Percentiles rank a stretch among this genome's conserved stretches.
phyloP scores from a whole-genome alignment of 2,113 vertebrate genomes.

The Elgaria multicarinata region DNA sequence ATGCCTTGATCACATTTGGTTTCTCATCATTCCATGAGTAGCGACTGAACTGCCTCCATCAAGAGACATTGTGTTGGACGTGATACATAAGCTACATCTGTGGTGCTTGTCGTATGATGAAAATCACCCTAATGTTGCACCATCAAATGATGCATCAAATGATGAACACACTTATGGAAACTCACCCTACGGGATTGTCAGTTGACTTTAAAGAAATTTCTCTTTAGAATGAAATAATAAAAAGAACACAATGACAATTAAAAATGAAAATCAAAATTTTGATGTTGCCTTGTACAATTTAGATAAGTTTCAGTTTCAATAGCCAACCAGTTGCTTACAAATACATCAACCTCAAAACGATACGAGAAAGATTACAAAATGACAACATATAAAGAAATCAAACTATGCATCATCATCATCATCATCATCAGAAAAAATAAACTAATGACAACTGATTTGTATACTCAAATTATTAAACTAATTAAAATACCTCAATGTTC shows the following conservation, averaged over 20 bases:
- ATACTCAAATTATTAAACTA: too few relatives aligned
- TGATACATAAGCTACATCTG: neutral
- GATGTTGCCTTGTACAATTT: neutral
- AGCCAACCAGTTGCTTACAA: too few relatives aligned
- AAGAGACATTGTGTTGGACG: constrained; percentile 1
- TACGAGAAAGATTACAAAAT: too few relatives aligned
- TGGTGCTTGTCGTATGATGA: neutral
- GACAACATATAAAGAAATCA: too few relatives aligned
- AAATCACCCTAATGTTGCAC: neutral
- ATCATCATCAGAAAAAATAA: too few relatives aligned
- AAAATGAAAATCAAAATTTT: neutral
- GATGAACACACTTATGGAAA: neutral
- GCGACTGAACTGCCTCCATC: neutral
- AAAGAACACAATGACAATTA: neutral
- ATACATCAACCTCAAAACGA: too few relatives aligned
- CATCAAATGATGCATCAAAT: neutral
- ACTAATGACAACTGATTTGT: too few relatives aligned
- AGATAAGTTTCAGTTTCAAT: neutral
- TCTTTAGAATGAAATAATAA: neutral
- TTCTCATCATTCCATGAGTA: neutral
- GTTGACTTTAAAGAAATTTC: neutral
- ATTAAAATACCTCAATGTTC: too few relatives aligned
- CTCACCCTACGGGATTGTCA: too few relatives aligned
- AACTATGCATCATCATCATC: too few relatives aligned
- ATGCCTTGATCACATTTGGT: neutral